Evolutionary conservation across 2,888 invertebrate genomes (phyloP).

Genomic region (Pediacus dermestoides): DNA sequence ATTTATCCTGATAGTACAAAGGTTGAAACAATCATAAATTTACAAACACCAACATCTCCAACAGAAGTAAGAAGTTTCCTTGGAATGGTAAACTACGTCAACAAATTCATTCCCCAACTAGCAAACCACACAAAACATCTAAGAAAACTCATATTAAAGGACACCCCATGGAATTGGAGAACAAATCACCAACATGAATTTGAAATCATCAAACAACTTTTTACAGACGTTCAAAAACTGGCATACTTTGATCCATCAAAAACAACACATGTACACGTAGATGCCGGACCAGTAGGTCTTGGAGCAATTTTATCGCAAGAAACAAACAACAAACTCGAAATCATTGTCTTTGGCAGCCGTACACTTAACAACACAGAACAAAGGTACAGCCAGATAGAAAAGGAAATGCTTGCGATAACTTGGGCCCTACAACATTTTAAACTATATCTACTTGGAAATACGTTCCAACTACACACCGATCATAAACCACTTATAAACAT

Average conservation of each 20-base stretch:
- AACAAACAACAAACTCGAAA: conserved; percentile 1
- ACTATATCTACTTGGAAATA: conserved; percentile 8
- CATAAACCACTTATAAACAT: conserved; percentile 14
- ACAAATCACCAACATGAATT: conserved; percentile 5
- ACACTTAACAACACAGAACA: conserved; percentile 3
- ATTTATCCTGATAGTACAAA: conserved; percentile 32
- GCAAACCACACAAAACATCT: conserved; percentile 7
- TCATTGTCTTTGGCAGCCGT: conserved; percentile 9
- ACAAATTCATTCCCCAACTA: conserved; percentile 5
- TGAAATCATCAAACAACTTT: neutral
- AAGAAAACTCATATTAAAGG: conserved; percentile 3
- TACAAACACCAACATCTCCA: conserved; percentile 4
- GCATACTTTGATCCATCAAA: conserved; percentile 14
- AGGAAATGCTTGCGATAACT: conserved; percentile 6
- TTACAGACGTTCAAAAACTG: conserved; percentile 4
- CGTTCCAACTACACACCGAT: conserved; percentile 13
- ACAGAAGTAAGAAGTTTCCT: conserved; percentile 11
- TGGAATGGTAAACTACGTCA: conserved; percentile 10
- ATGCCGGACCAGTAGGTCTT: conserved; percentile 15
- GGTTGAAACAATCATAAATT: conserved; percentile 23
- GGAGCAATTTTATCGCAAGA: conserved; percentile 15
- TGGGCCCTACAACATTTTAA: conserved; percentile 14
- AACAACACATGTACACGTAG: conserved; percentile 15
- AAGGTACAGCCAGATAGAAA: conserved; percentile 16
- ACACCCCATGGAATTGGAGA: conserved; percentile 2